These are phyloP conservation scores for Carettochelys insculpta DNA, from an alignment of 2,113 vertebrate genomes.

Conservation along the genomic window DNA sequence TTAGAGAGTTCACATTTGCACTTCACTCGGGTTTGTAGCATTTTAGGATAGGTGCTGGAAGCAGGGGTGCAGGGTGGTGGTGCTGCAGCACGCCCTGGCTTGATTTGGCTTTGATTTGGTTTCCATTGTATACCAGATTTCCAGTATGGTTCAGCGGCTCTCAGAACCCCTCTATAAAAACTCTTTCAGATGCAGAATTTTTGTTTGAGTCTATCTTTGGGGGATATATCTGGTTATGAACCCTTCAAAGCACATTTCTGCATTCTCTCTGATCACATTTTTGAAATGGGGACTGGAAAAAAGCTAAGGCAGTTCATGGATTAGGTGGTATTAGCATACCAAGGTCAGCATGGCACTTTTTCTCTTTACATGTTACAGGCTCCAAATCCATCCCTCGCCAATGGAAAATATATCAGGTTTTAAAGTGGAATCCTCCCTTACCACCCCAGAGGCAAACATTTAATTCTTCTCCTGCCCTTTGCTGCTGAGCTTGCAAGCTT, in stretches of 20 bases:
- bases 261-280: neutral
- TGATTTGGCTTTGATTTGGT: too few relatives aligned
- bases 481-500: neutral
- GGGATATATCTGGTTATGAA: neutral
- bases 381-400: neutral
- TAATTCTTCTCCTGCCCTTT: rapidly evolving
- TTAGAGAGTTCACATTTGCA: neutral
- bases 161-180: too few relatives aligned
- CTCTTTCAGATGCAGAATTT: neutral
- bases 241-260: neutral
- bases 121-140: too few relatives aligned
- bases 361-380: neutral
- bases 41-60: too few relatives aligned
- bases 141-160: too few relatives aligned
- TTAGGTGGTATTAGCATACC: neutral
- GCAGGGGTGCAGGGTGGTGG: too few relatives aligned
- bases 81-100: too few relatives aligned
- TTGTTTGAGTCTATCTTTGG: neutral
- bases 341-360: neutral
- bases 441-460: rapidly evolving
- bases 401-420: neutral
- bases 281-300: slow-evolving; percentile 1
- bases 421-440: neutral
- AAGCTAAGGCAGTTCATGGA: neutral
- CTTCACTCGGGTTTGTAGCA: neutral